Base-by-base conservation (phyloP, 1,140 invertebrate genomes). In the Drepana arcuata region DNA sequence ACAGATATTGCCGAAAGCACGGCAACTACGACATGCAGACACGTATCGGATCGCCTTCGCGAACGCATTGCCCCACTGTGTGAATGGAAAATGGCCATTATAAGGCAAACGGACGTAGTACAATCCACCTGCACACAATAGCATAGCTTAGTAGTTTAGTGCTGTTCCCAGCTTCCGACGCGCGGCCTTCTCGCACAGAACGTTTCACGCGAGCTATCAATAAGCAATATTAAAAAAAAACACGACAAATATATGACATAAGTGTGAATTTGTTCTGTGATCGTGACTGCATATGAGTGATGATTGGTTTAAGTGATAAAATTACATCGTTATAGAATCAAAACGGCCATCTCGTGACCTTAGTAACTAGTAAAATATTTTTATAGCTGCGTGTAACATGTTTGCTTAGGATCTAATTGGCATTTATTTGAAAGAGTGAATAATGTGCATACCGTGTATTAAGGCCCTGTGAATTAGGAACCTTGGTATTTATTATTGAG, bases 71-170 rank as follows among this genome's bases (percentile, higher is more conserved):
- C 62, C 44, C 60, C 62, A 67, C 69, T 70, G 69, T 69, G 68
- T 67, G 69, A 75, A 72, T 74, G 67, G 74, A 72, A 77, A 78
- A 75, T 70, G 60, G 44, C 66, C 63, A 75, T 78, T 67, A 73
- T 69, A 73, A 70, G 55, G 57, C 68, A 59, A 72, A 66, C 60
- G 57, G 65, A 73, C 69, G 62, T 67, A 63, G 41, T 63, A 71
- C 66, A 72, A 75, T 77, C 50, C 71, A 72, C 65, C 66, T 79
- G 74, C 74, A 79, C 75, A 79, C 72, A 77, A 79, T 79, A 57
- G 66, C 53, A 60, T 66, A 57, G n/a, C n/a, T n/a, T 56, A 56
- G 61, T 63, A 66, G 70, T 67, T 58, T 67, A 63, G 56, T 69
- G 65, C 53, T 64, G 65, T 61, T 70, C 68, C 48, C 74, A 72